phyloP scores from a whole-genome alignment of 2,888 invertebrate genomes.

The Punctoribates punctum region DNA sequence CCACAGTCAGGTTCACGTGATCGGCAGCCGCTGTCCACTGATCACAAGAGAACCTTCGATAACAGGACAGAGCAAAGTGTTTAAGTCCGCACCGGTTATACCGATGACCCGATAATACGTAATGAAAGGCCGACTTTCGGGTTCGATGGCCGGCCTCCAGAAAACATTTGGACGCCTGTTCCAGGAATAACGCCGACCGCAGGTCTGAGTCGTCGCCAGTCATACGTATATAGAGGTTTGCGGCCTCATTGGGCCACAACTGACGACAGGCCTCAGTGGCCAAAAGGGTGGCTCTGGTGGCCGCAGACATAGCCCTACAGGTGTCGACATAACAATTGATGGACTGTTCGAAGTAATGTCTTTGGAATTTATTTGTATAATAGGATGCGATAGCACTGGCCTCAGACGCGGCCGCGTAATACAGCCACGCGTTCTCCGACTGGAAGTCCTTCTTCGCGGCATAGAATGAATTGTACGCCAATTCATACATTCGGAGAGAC shows the following conservation, averaged over 20 bases:
- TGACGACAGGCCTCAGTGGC: slow-evolving; percentile 81
- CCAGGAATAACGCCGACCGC: slow-evolving; percentile 83
- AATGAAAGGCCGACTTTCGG: slow-evolving; percentile 91
- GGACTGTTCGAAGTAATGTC: slow-evolving; percentile 85
- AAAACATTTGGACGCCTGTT: slow-evolving; percentile 93
- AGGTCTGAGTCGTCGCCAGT: slow-evolving; percentile 97
- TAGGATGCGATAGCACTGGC: slow-evolving; percentile 35
- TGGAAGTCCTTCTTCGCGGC: slow-evolving; percentile 95
- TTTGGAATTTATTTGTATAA: slow-evolving; percentile 55
- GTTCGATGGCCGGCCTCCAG: slow-evolving; percentile 65
- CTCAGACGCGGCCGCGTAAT: slow-evolving; percentile 83
- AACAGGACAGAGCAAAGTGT: slow-evolving; percentile 85
- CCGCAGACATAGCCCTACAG: slow-evolving; percentile 82
- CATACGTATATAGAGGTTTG: slow-evolving; percentile 88
- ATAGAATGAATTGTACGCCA: slow-evolving; percentile 91
- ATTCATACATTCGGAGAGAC: slow-evolving; percentile 86
- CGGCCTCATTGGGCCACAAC: slow-evolving; percentile 78
- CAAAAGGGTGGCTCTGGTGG: slow-evolving; percentile 82
- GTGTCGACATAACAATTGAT: slow-evolving; percentile 83
- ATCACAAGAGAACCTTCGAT: slow-evolving; percentile 53
- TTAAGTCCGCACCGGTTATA: slow-evolving; percentile 88
- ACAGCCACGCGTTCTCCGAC: slow-evolving; percentile 93
- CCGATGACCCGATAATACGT: slow-evolving; percentile 91
- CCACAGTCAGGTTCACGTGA: slow-evolving; percentile 42
- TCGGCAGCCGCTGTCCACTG: slow-evolving; percentile 42